A percentile compares a stretch with the other conserved stretches of the same genome.
Evolutionary conservation across 1,140 invertebrate genomes (phyloP).

Genomic region (Lycorma delicatula): DNA sequence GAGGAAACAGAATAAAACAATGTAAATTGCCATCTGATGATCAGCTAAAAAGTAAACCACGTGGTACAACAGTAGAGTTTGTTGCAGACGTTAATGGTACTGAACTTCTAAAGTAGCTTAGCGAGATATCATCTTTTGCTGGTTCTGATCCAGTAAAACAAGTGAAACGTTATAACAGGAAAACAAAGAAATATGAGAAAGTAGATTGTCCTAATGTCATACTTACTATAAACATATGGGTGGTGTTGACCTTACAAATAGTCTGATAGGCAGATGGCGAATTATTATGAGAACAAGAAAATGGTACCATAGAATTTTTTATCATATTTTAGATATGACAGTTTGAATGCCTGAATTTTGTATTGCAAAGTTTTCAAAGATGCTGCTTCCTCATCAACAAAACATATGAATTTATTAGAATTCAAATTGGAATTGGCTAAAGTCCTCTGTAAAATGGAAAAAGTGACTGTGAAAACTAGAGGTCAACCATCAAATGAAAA

Average conservation of each 20-base stretch:
- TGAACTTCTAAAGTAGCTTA: constrained; percentile 18
- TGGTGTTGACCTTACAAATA: background rate
- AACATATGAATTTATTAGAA: background rate
- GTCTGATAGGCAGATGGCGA: background rate
- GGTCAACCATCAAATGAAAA: background rate
- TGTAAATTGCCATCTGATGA: constrained; percentile 21
- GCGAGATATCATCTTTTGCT: constrained; percentile 11
- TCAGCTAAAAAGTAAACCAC: constrained; percentile 13
- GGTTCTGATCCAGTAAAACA: constrained; percentile 1
- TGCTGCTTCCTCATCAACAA: background rate
- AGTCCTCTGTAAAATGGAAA: background rate
- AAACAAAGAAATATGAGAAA: background rate
- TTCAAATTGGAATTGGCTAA: background rate
- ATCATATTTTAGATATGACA: background rate
- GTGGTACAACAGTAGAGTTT: constrained; percentile 6
- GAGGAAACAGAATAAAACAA: constrained; percentile 25
- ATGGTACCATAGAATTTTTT: background rate
- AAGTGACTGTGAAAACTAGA: background rate
- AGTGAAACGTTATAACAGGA: constrained; percentile 10
- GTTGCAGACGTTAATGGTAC: background rate
- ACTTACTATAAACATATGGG: background rate
- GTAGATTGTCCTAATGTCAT: constrained; percentile 9
- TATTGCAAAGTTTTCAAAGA: background rate
- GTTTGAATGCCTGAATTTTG: background rate
- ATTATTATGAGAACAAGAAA: background rate